Evolutionary conservation across 1,140 invertebrate species (phyloP).

Genomic region (Stegodyphus dumicola): DNA sequence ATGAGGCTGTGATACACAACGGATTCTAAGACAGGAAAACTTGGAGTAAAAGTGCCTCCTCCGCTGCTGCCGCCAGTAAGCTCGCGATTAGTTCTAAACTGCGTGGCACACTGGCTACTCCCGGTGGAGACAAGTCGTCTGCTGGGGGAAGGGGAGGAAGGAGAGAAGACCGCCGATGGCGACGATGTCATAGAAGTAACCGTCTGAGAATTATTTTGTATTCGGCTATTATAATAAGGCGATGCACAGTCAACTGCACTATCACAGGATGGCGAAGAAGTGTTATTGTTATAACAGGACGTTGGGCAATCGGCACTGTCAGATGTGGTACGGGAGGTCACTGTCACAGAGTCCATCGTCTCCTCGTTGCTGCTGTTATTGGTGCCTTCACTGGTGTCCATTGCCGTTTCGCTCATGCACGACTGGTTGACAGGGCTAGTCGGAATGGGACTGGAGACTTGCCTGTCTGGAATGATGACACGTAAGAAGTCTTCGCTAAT

Average conservation of each 20-base stretch:
- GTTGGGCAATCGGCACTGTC: conserved; percentile 1
- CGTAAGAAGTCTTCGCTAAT: conserved; percentile 60
- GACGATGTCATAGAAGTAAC: neutral
- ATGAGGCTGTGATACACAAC: conserved; percentile 63
- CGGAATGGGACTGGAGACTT: conserved; percentile 45
- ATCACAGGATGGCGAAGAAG: conserved; percentile 14
- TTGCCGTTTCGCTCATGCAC: too few species aligned
- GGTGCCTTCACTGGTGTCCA: neutral
- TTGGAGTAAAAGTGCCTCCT: conserved; percentile 20
- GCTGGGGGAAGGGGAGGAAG: neutral
- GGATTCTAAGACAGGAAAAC: conserved; percentile 59
- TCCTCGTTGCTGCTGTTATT: neutral
- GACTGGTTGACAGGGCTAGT: neutral
- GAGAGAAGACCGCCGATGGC: neutral
- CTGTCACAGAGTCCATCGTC: neutral
- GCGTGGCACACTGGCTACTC: conserved; percentile 46
- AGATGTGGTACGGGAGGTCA: neutral
- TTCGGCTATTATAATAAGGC: neutral
- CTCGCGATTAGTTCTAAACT: conserved; percentile 50
- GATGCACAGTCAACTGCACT: conserved; percentile 12
- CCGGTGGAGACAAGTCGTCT: neutral
- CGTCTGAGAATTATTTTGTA: conserved; percentile 11
- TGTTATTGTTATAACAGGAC: conserved; percentile 9
- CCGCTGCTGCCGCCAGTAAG: neutral
- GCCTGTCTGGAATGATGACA: conserved; percentile 49